phyloP scores from a whole-genome alignment of 2,888 invertebrate genomes.

The Campopleginae sp. region DNA sequence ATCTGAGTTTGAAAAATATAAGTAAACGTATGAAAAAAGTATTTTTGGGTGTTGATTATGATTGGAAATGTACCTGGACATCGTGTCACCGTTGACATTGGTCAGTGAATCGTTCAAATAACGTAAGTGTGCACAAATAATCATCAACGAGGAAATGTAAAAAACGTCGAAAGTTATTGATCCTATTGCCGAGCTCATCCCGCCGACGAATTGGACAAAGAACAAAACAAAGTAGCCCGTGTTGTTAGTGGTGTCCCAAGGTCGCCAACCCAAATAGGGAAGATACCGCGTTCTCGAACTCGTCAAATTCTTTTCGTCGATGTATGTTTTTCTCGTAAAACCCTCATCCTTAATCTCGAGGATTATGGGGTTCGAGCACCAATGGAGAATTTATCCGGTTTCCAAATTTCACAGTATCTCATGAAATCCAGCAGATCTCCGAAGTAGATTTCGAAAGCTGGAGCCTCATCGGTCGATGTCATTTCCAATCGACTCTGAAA shows the following conservation, averaged over 20 bases:
- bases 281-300: constrained; percentile 58
- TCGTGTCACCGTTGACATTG: constrained; percentile 18
- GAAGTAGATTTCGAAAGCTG: constrained; percentile 62
- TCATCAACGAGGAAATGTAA: constrained; percentile 70
- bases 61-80: constrained; percentile 54
- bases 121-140: constrained; percentile 69
- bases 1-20: constrained; percentile 28
- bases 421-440: constrained; percentile 60
- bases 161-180: constrained; percentile 71
- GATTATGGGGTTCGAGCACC: constrained; percentile 72
- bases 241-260: constrained; percentile 66
- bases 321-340: constrained; percentile 17
- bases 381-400: constrained; percentile 67
- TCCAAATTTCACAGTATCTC: constrained; percentile 70
- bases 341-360: constrained; percentile 59
- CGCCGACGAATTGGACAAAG: constrained; percentile 71
- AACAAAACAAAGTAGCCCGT: constrained; percentile 68
- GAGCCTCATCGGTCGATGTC: constrained; percentile 38
- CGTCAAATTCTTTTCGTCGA: constrained; percentile 30
- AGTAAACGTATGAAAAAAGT: neutral
- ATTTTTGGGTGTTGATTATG: neutral
- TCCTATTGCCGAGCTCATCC: constrained; percentile 69
- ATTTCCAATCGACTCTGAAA: constrained; percentile 51
- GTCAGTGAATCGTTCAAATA: constrained; percentile 69
- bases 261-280: constrained; percentile 72